These are phyloP conservation scores for Eupithecia inturbata DNA, from an alignment of 2,888 invertebrate species.

Conservation along the genomic window DNA sequence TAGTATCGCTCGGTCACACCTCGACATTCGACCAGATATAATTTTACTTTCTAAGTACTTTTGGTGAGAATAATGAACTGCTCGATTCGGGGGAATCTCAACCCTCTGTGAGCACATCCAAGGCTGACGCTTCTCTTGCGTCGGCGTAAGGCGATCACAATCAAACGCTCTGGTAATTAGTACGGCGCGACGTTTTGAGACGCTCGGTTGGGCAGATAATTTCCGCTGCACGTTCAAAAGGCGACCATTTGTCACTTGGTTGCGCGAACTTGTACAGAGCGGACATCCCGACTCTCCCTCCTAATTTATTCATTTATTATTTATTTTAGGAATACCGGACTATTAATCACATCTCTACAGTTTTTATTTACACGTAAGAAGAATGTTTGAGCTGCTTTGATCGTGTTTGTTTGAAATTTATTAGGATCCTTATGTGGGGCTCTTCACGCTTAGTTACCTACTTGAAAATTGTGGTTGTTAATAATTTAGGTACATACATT, in stretches of 20 bases:
- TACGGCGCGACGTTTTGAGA: slow-evolving; percentile 74
- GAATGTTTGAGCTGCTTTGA: slow-evolving; percentile 74
- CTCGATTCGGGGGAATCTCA: slow-evolving; percentile 49
- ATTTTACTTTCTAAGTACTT: slow-evolving; percentile 82
- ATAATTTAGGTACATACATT: slow-evolving; percentile 34
- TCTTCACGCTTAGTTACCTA: slow-evolving; percentile 54
- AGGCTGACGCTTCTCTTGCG: slow-evolving; percentile 55
- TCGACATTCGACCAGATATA: slow-evolving; percentile 78
- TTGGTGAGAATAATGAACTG: slow-evolving; percentile 76
- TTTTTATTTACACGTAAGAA: slow-evolving; percentile 79
- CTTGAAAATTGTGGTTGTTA: slow-evolving; percentile 43
- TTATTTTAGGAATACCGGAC: slow-evolving; percentile 83
- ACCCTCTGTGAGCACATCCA: slow-evolving; percentile 51
- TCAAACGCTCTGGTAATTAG: slow-evolving; percentile 83
- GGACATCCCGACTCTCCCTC: slow-evolving; percentile 75
- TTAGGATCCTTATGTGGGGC: slow-evolving; percentile 61
- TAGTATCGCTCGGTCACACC: slow-evolving; percentile 83
- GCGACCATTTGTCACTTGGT: slow-evolving; percentile 81
- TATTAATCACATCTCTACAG: slow-evolving; percentile 82
- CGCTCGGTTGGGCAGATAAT: slow-evolving; percentile 82
- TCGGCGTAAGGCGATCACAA: slow-evolving; percentile 68
- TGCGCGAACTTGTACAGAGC: slow-evolving; percentile 74
- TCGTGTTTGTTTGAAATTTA: slow-evolving; percentile 72
- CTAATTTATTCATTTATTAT: slow-evolving; percentile 84
- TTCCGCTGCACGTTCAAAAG: slow-evolving; percentile 83